Evolutionary conservation across 2,888 invertebrate species (phyloP), one percentile per base, ranked within the genome.

Genomic region (Hemithea aestivaria): DNA sequence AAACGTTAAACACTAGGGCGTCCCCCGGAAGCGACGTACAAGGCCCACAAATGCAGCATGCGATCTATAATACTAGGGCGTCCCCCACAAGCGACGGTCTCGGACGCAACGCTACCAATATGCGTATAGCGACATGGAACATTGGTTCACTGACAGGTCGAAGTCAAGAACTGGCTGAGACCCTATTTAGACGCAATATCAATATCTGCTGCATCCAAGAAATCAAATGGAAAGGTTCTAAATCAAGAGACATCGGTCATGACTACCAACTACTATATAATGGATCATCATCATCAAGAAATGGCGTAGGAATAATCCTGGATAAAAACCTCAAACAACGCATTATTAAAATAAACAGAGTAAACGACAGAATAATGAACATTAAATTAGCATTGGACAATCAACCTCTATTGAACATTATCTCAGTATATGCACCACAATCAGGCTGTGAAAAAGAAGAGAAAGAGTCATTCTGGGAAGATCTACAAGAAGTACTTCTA

Each of bases 221-320:
- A 25, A 39, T 37, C 7, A 48, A 45, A 29, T 53, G 53, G 53
- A 47, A 42, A 29, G 51, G 51, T 6, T 28, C 45, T 1, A 51
- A 51, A 24, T 39, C 48, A 7, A 1, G 38, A 11, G 9, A 35
- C 7, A 40, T 45, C 1, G 45, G 40, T 3, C 5, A 38, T 2
- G 20, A 20, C 2, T 48, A 43, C 21, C 24, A 50, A 16, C 29
- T 51, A 0, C 12, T 38, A 2, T 39, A 40, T 10, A 16, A 40
- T 11, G 47, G 45, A 5, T 37, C 27, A 16, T n/a, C 20, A n/a
- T 6, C 16, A 16, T 16, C 31, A 6, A 20, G 33, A 11, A 44
- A 48, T 9, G 40, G 47, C 7, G 35, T 43, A 2, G 40, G 42
- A 9, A 45, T 43, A 29, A 31, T 38, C 6, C 7, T 44, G 7